A percentile compares a stretch with the other conserved stretches of the same genome.
Conservation (phyloP, 2,797 vertebrate genomes). For the Ctenosaura bakeri region DNA sequence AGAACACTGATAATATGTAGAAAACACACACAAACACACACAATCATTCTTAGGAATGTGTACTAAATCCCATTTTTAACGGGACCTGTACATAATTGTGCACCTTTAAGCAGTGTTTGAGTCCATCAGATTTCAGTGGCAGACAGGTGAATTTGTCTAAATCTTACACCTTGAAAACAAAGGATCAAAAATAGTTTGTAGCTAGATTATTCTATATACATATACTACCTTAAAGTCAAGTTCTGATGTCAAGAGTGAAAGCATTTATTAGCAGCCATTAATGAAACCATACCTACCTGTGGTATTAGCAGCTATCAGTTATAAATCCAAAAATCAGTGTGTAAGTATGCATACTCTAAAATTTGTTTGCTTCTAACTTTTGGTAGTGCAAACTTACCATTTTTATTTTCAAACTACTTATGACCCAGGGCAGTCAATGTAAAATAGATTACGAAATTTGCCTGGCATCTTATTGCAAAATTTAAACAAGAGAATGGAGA, state of each 20-base stretch:
- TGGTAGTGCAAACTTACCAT: background rate
- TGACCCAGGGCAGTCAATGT: background rate
- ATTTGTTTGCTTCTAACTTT: constrained; percentile 4
- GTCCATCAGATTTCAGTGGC: background rate
- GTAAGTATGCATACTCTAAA: background rate
- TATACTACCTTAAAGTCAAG: background rate
- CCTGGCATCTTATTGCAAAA: background rate
- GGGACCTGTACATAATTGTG: background rate
- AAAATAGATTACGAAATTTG: background rate
- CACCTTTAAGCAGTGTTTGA: background rate
- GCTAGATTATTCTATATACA: background rate
- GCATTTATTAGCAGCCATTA: background rate
- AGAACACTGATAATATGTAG: background rate
- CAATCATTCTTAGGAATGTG: background rate
- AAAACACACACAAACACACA: background rate
- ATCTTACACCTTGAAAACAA: background rate
- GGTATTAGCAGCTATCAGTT: background rate
- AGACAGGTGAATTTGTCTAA: background rate
- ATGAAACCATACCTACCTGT: background rate
- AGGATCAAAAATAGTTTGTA: background rate
- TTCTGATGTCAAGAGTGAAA: background rate
- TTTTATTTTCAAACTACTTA: background rate
- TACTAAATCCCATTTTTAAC: background rate
- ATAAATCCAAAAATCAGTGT: background rate
- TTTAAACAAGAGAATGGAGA: constrained; percentile 21